These are phyloP conservation scores for Erythrocebus patas DNA, from an alignment of 2,113 vertebrate genomes.

Conservation along the genomic window DNA sequence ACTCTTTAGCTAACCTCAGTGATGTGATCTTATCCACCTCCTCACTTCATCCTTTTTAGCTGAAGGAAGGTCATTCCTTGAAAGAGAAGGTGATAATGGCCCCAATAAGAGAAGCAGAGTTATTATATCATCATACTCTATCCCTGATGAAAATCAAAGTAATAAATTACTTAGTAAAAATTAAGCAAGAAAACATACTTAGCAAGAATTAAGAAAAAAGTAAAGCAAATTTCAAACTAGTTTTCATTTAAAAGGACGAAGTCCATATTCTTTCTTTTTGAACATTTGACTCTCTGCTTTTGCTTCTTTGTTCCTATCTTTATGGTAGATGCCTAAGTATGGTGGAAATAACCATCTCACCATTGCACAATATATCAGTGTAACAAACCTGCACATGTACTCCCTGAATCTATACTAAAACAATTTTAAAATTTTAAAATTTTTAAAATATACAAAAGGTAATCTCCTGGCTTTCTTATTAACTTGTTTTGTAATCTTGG, in stretches of 20 bases:
- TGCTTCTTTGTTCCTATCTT: not conserved
- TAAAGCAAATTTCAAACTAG: not conserved
- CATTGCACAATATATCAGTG: too few species aligned
- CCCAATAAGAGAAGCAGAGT: not conserved
- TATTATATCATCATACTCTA: not conserved
- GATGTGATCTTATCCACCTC: not conserved
- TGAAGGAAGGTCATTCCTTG: conserved; percentile 5
- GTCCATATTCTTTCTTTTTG: not conserved
- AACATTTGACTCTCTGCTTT: not conserved
- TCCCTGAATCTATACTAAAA: too few species aligned
- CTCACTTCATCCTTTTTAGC: not conserved
- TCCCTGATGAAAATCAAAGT: not conserved
- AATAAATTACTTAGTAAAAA: not conserved
- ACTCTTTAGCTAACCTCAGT: not conserved
- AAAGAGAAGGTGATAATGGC: not conserved
- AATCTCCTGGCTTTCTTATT: not conserved
- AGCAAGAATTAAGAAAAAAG: not conserved
- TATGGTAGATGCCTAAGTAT: not conserved
- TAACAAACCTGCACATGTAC: too few species aligned
- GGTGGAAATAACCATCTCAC: not conserved
- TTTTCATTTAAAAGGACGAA: not conserved
- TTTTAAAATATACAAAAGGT: not conserved
- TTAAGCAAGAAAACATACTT: not conserved
- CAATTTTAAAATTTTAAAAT: too few species aligned
- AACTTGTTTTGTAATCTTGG: not conserved